Base-by-base conservation (phyloP, 2,888 invertebrate species). In the Atrina japonica region DNA sequence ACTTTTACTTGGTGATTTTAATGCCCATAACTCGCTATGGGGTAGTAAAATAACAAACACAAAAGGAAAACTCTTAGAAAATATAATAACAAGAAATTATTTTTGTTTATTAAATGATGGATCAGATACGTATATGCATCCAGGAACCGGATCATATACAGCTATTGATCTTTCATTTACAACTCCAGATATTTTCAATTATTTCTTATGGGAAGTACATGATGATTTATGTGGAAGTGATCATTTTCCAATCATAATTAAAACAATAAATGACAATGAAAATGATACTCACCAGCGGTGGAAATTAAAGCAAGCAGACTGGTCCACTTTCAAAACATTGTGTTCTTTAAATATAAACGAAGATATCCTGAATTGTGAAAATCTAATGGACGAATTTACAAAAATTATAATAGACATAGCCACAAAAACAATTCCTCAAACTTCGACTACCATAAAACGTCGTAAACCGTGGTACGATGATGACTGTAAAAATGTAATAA, bases 171-270 rank as follows among this genome's bases (percentile, higher is more conserved):
- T 65, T 11, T 29, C 45, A 29, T 18, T 65, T 29, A 9, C 29
- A 30, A 30, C 30, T 30, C 64, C 45, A 18, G 30, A 29, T 53
- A 40, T 58, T 25, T 2, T 41, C 9, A 21, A 16, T 3, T 16
- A 58, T 40, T 40, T 41, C 14, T 5, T 1, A 11, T 65, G 43
- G 65, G 6, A 3, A 0, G 41, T 63, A 49, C 50, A 49, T 63
- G 63, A 63, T 63, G 63, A 50, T 25, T 21, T 30, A 9, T 55
- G 56, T 45, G 47, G 47, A 29, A 65, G 55, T 55, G 65, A 65
- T 55, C 49, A 65, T 11, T 65, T 65, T 43, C 56, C 65, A 55
- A 45, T 45, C 45, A 29, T 65, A 18, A 6, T 53, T 9, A n/a
- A n/a, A 50, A 35, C 16, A 18, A 30, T 7, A 7, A 40, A 25